Base-by-base conservation (phyloP, 2,797 vertebrate species). In the Vespertilio murinus region DNA sequence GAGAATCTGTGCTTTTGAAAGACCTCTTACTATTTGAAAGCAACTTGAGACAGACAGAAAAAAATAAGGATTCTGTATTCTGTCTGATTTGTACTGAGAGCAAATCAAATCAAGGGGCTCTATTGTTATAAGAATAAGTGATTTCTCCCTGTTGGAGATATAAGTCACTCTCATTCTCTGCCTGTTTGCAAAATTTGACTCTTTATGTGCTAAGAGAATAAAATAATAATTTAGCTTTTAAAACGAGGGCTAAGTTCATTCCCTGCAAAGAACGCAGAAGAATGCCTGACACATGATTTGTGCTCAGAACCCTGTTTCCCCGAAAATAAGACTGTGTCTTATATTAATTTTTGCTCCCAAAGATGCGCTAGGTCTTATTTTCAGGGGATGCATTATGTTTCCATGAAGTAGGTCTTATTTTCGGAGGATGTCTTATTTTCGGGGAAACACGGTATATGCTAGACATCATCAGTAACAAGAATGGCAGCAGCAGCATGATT, bases 141-240 rank as follows among this genome's bases (percentile, higher is more conserved):
- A 98, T 99, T 96, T 98, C 99, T n/a, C 99, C 99, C 97, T 99
- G 99, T 97, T 99, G 99, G 99, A 99, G 99, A 98, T 99, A 99
- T n/a, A 99, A 99, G 98, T 99, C 99, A 40, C 99, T 99, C 28
- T 99, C 98, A 98, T 99, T 99, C 96, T 99, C 99, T 98, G 99
- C 99, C 98, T 99, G 98, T 99, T 99, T 91, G 99, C 99, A 96
- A 99, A 99, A 98, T 96, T 74, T 93, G 35, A 77, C 96, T 95
- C 25, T 80, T 92, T 84, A 30, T 93, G 90, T 97, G 98, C 98
- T 98, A 42, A 10, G 98, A 93, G 42, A 99, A 99, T 99, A 98
- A 99, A 99, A 61, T 96, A 73, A 88, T 56, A 42, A 45, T 81
- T 82, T 74, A 88, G 82, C 49, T 67, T 67, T 52, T 28, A 52